Base-by-base conservation (phyloP, 1,140 invertebrate genomes). In the Sarcophaga bullata region DNA sequence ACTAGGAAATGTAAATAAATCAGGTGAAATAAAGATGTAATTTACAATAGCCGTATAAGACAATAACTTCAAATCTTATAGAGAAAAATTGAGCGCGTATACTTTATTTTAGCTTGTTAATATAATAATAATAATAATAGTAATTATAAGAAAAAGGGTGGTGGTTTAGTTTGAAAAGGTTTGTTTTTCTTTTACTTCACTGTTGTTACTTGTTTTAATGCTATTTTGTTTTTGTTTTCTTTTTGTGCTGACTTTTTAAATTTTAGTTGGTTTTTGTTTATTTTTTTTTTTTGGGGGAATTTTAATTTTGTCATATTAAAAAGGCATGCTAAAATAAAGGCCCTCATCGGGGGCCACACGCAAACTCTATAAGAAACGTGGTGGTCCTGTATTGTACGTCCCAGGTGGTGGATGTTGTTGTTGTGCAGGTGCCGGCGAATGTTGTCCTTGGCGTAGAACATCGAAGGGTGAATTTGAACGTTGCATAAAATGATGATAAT, bases 331-430 rank as follows among this genome's bases (percentile, higher is more conserved):
- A 85, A 88, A 90, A 87, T 87, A 88, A 83, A 85, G 84, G 84
- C 86, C 87, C 84, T 85, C 84, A 84, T 90, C 86, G 84, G 85
- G 86, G 84, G 85, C 89, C 83, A 89, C 85, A 85, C 85, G 85
- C 84, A 88, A 86, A 86, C 86, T 90, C 87, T 90, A 90, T 90
- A 90, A 90, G 86, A 87, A 90, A 82, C 89, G 86, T 81, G 89
- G 88, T 85, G 89, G 89, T 83, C 86, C 86, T 80, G 89, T 86
- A 86, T 90, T 88, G 81, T 87, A 88, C 84, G 86, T 85, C 83
- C 88, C 89, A 84, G 87, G 84, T 82, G 89, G 85, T 82, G 82
- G 84, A 85, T 86, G 73, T 82, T 85, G 87, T 83, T 85, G 85
- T 73, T 87, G 87, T 58, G 87, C 87, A 82, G 86, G 87, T 83